These are phyloP conservation scores for Microcebus murinus DNA, from an alignment of 2,113 vertebrate genomes.

Conservation along the genomic window DNA sequence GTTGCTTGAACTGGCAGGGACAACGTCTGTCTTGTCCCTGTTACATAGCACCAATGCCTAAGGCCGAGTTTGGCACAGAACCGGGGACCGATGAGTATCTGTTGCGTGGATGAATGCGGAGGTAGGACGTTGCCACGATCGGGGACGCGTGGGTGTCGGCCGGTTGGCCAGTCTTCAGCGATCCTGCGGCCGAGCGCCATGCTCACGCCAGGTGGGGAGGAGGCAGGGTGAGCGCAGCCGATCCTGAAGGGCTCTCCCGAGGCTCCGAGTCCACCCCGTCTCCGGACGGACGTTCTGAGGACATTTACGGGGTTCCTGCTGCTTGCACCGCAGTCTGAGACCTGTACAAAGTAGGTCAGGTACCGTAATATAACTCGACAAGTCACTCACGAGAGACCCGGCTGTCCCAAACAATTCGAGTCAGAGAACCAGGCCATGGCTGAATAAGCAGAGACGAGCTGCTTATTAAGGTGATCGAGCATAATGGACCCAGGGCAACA, in stretches of 20 bases:
- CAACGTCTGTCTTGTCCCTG: neutral
- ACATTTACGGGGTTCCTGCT: neutral
- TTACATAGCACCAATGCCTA: accelerated
- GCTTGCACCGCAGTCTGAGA: neutral
- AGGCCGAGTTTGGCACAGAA: neutral
- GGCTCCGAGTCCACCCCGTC: accelerated
- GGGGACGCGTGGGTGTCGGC: accelerated
- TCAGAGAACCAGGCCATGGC: conserved; percentile 66
- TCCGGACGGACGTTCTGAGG: neutral
- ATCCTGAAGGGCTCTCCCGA: neutral
- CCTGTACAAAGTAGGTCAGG: conserved; percentile 74
- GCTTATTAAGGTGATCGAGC: conserved; percentile 63
- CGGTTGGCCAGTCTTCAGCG: neutral
- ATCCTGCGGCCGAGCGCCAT: accelerated
- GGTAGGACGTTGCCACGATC: neutral
- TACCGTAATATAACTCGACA: conserved; percentile 73
- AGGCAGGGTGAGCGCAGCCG: neutral
- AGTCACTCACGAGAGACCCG: conserved; percentile 66
- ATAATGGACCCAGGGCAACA: conserved; percentile 61
- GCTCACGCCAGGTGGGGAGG: neutral
- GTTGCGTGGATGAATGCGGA: neutral
- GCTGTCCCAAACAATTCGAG: conserved; percentile 78
- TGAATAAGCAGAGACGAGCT: conserved; percentile 53
- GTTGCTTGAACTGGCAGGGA: neutral
- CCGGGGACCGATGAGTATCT: neutral